These are phyloP conservation scores for Reticulitermes speratus DNA, from an alignment of 1,140 invertebrate species.

Conservation along the genomic window DNA sequence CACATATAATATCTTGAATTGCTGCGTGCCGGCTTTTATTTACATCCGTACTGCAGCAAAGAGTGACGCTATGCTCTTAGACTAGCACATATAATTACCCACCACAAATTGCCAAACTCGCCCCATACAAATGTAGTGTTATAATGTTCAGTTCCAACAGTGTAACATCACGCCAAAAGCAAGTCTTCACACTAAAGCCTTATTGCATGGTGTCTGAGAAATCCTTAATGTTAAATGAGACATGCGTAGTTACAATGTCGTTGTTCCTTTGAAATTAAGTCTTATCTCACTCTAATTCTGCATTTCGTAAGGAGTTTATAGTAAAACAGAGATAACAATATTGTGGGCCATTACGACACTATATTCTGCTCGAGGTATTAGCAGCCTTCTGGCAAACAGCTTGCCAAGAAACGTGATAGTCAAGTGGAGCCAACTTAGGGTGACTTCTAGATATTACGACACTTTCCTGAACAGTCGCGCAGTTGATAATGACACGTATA, in stretches of 20 bases:
- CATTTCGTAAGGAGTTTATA: background rate
- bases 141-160: too few relatives aligned
- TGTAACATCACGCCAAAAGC: too few relatives aligned
- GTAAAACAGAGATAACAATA: slow-evolving; percentile 9
- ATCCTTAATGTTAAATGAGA: background rate
- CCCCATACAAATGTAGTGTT: too few relatives aligned
- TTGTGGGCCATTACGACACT: background rate
- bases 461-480: background rate
- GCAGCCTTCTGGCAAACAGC: background rate
- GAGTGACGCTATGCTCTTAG: too few relatives aligned
- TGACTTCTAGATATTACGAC: background rate
- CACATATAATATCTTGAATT: too few relatives aligned
- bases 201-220: too few relatives aligned
- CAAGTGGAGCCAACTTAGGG: background rate
- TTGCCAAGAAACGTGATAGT: background rate
- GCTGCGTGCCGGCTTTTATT: too few relatives aligned
- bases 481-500: background rate
- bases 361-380: background rate
- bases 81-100: too few relatives aligned
- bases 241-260: background rate
- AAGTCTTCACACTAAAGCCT: too few relatives aligned
- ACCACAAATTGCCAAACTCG: too few relatives aligned
- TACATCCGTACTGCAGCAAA: too few relatives aligned
- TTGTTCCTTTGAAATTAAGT: background rate
- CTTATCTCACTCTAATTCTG: background rate